These are phyloP conservation scores for Nymphalis urticae DNA, from an alignment of 2,888 invertebrate species.

Conservation along the genomic window DNA sequence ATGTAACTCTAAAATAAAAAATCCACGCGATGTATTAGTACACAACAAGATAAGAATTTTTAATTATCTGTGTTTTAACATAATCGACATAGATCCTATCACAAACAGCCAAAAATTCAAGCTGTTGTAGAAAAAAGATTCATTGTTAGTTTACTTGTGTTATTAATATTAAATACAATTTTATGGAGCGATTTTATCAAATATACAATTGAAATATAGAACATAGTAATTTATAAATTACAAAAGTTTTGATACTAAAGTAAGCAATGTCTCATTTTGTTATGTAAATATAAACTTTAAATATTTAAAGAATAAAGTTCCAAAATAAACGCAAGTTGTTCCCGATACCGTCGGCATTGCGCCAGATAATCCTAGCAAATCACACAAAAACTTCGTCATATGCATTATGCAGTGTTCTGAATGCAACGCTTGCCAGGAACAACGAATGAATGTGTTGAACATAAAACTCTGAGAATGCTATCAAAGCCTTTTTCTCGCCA, in stretches of 20 bases:
- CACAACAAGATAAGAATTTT: no score
- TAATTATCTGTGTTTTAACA: no score
- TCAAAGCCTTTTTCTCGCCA: conserved; percentile 11
- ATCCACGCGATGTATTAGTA: no score
- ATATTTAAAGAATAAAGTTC: conserved; percentile 11
- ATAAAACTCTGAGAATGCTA: conserved; percentile 14
- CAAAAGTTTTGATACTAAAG: not conserved
- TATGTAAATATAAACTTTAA: conserved; percentile 11
- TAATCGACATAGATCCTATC: no score
- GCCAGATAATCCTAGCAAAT: conserved; percentile 29
- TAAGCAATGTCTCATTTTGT: not conserved
- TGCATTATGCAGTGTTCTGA: conserved; percentile 26
- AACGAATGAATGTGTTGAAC: conserved; percentile 17
- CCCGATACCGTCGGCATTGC: conserved; percentile 23
- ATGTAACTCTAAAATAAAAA: no score
- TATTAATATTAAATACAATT: no score
- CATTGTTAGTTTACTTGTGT: no score
- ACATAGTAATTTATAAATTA: not conserved
- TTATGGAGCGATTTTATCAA: no score
- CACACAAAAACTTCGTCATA: conserved; percentile 25
- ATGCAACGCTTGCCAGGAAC: conserved; percentile 25
- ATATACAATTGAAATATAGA: no score
- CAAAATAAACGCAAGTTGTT: conserved; percentile 20
- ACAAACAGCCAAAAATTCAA: no score
- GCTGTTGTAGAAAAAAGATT: no score